These are phyloP conservation scores for Drosophila melanogaster DNA, from an alignment of 1,140 invertebrate genomes.

Conservation along the genomic window Release_6_plus_ISO1_MT NC_004354.4:3807001-3807500, in stretches of 20 bases:
- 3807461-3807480: conserved; percentile 63
- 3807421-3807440: too few species aligned
- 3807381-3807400: conserved; percentile 64
- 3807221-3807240: too few species aligned
- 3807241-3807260: too few species aligned
- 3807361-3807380: conserved; percentile 69
- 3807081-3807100: conserved; percentile 11
- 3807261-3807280: too few species aligned
- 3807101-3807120: conserved; percentile 2
- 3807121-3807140: conserved; percentile 45
- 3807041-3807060: conserved; percentile 70
- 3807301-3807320: background rate
- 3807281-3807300: background rate
- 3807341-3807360: background rate
- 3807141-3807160: conserved; percentile 44
- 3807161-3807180: background rate
- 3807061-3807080: conserved; percentile 29
- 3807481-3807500: conserved; percentile 81
- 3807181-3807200: background rate
- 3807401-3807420: background rate
- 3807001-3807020: conserved; percentile 5
- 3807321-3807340: conserved; percentile 10
- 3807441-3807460: conserved; percentile 5
- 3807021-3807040: conserved; percentile 70
- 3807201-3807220: too few species aligned